Evolutionary conservation across 2,113 vertebrate genomes (phyloP).

Genomic region (Mesocricetus auratus): DNA sequence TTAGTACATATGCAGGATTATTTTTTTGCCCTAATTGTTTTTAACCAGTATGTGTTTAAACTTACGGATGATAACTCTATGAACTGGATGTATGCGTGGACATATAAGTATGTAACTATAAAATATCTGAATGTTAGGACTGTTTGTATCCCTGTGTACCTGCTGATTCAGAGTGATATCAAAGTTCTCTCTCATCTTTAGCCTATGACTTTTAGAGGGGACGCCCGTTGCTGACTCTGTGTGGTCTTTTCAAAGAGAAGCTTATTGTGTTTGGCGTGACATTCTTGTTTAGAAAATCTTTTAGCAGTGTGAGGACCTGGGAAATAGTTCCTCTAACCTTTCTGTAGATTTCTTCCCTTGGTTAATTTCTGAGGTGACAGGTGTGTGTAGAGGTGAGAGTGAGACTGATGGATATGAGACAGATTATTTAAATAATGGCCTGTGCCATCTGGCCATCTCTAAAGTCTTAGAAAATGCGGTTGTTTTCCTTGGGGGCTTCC

Average conservation of each 20-base stretch:
- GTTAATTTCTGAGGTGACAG: slow-evolving; percentile 7
- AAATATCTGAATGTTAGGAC: not conserved
- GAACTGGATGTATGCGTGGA: not conserved
- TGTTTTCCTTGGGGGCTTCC: not conserved
- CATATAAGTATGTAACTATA: not conserved
- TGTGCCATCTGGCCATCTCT: slow-evolving; percentile 18
- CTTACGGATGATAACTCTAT: not conserved
- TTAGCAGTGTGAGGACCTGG: not conserved
- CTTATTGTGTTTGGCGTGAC: not conserved
- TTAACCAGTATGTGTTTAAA: not conserved
- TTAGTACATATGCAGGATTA: not conserved
- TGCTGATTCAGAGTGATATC: slow-evolving; percentile 5
- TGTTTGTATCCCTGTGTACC: not conserved
- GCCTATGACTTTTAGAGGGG: not conserved
- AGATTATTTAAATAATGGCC: not conserved
- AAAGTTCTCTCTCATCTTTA: not conserved
- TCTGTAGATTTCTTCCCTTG: slow-evolving; percentile 1
- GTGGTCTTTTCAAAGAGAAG: not conserved
- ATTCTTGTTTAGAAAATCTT: slow-evolving; percentile 24
- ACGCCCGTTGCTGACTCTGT: not conserved
- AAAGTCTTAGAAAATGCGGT: slow-evolving; percentile 9
- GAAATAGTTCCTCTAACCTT: not conserved
- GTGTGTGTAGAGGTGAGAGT: not conserved
- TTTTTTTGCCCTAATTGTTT: not conserved
- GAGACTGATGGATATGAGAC: not conserved